A percentile compares a stretch with the other conserved stretches of the same genome.
Evolutionary conservation across 2,888 invertebrate genomes (phyloP).

Genomic region (Rhagium mordax): DNA sequence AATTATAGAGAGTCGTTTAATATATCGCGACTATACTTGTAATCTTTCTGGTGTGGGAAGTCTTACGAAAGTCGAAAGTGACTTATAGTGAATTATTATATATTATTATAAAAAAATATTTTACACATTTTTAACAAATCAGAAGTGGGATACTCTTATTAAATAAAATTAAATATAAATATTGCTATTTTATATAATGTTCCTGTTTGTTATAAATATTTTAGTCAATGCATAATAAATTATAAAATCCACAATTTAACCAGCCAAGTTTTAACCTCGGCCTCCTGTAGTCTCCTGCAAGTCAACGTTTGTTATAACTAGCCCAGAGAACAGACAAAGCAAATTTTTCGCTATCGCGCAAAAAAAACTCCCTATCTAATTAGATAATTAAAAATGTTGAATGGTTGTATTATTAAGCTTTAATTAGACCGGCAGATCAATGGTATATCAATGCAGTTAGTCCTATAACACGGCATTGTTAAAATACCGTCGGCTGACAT

Average conservation of each 20-base stretch:
- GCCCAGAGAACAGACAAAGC: not conserved
- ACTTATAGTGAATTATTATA: too few species aligned
- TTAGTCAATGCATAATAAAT: not conserved
- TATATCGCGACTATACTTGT: too few species aligned
- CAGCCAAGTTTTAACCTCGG: not conserved
- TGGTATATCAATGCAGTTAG: slow-evolving; percentile 63
- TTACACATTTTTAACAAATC: too few species aligned
- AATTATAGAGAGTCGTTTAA: too few species aligned
- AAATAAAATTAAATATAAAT: too few species aligned
- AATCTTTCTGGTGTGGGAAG: too few species aligned
- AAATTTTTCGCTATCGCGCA: not conserved
- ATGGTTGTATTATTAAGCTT: slow-evolving; percentile 48
- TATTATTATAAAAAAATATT: too few species aligned
- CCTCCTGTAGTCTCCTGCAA: not conserved
- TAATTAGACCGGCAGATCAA: slow-evolving; percentile 55
- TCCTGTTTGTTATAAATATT: too few species aligned
- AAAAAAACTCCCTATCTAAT: slow-evolving; percentile 30
- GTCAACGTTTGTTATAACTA: not conserved
- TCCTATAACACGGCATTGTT: slow-evolving; percentile 64
- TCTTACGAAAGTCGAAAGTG: too few species aligned
- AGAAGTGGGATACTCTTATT: too few species aligned
- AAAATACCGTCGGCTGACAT: slow-evolving; percentile 65
- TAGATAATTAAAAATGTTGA: slow-evolving; percentile 51
- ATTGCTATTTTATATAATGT: too few species aligned
- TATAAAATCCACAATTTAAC: not conserved